Evolutionary conservation across 2,888 invertebrate species (phyloP), one percentile per base, ranked within the genome.

Genomic region (Poecilobothrus nobilitatus): DNA sequence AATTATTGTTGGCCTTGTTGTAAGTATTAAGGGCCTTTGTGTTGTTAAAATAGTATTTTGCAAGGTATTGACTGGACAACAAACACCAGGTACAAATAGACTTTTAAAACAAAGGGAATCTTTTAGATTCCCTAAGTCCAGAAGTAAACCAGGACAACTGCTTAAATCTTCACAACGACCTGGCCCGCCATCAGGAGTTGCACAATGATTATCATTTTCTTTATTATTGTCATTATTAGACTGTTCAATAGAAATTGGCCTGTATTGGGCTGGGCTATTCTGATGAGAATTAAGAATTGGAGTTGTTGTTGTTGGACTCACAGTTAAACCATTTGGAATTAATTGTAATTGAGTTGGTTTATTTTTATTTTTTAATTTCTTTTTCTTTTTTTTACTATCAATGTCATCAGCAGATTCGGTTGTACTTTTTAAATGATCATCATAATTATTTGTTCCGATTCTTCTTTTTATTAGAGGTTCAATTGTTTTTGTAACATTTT

Each of bases 81-180:
- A 95, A 2, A 95, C 95, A 1, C 95, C 95, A 1, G 95, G 95
- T 2, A 93, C 91, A 76, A 95, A 94, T 1, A 95, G 84, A 72
- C 91, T 92, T 82, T 95, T 94, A 77, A 95, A 95, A 77, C 95
- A 95, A 12, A 95, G 84, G 0, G 94, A 94, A 76, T 94, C 92
- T 41, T 95, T 83, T 21, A 95, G 83, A 78, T 89, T 91, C 18
- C 90, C 88, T 67, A 95, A 83, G 79, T 95, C 92, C 27, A 95
- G 81, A 1, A 94, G 82, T 34, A 95, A 81, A 74, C 93, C 91
- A 0, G 95, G 94, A 76, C 95, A 95, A 76, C 91, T 92, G 75
- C 93, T 92, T 21, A 95, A 83, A 78, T 95, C 95, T 77, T 93
- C 91, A 76, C 95, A 95, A 71, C 89, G 87, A 41, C 95, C 95